phyloP scores from a whole-genome alignment of 2,797 vertebrate species.

The Pitangus sulphuratus region DNA sequence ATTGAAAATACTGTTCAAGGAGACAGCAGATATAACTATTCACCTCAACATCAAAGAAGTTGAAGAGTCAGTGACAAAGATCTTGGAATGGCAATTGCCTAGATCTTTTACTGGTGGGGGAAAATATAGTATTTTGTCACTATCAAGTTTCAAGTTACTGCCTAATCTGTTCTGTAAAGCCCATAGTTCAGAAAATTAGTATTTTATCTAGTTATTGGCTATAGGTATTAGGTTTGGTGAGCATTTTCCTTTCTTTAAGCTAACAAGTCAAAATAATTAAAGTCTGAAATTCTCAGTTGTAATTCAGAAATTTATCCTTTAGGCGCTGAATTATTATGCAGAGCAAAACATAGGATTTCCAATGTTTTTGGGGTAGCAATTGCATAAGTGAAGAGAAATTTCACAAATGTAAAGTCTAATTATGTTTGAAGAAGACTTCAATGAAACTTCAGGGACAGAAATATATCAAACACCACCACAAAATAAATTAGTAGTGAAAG shows the following conservation, averaged over 20 bases:
- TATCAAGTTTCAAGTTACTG: neutral
- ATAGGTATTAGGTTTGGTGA: neutral
- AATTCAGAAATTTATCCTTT: neutral
- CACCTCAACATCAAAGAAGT: neutral
- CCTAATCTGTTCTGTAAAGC: neutral
- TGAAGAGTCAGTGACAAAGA: neutral
- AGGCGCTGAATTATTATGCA: neutral
- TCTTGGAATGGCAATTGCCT: neutral
- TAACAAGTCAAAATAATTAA: neutral
- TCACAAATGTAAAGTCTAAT: neutral
- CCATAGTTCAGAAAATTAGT: neutral
- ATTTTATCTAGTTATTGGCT: neutral
- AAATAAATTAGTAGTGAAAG: conserved; percentile 12
- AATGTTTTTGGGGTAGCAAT: neutral
- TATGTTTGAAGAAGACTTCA: conserved; percentile 15
- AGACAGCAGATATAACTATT: neutral
- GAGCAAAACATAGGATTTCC: neutral
- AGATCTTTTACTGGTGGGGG: neutral
- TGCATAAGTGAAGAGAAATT: neutral
- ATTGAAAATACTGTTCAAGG: neutral
- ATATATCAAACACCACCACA: neutral
- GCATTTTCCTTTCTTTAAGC: neutral
- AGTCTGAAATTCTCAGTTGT: neutral
- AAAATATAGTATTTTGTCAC: neutral
- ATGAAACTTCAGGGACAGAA: neutral